phyloP scores from a whole-genome alignment of 2,797 vertebrate genomes.

The Falco biarmicus region DNA sequence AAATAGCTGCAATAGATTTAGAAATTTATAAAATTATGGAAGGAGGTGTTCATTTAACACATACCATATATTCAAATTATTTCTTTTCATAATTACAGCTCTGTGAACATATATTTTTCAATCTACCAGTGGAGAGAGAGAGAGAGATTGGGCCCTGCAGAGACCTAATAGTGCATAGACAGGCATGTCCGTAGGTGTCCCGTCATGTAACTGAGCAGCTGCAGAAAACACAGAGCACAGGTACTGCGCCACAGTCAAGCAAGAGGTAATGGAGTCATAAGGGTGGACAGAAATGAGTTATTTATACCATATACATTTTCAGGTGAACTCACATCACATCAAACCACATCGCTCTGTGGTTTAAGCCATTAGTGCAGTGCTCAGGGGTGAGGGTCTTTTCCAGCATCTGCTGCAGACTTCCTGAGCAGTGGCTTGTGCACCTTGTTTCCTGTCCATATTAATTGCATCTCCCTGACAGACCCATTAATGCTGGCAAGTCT shows the following conservation, averaged over 20 bases:
- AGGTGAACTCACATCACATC: background rate
- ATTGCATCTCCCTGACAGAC: background rate
- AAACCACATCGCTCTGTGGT: background rate
- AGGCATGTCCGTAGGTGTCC: background rate
- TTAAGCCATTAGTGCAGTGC: background rate
- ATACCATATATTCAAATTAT: background rate
- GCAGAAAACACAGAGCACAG: background rate
- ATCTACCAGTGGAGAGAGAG: background rate
- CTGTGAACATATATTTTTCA: background rate
- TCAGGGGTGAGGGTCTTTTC: background rate
- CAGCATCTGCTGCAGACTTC: background rate
- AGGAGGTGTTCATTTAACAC: background rate
- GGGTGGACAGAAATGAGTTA: background rate
- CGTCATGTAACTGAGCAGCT: background rate
- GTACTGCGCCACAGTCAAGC: background rate
- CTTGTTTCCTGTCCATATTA: background rate
- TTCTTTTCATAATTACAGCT: background rate
- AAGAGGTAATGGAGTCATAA: background rate
- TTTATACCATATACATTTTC: background rate
- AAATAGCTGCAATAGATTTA: background rate
- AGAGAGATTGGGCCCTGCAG: background rate
- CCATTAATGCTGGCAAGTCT: background rate
- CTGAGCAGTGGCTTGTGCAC: fast-evolving
- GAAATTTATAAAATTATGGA: background rate
- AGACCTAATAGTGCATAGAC: background rate